These are phyloP conservation scores for Chiloscyllium plagiosum DNA, from an alignment of 2,113 vertebrate genomes.

Conservation along the genomic window DNA sequence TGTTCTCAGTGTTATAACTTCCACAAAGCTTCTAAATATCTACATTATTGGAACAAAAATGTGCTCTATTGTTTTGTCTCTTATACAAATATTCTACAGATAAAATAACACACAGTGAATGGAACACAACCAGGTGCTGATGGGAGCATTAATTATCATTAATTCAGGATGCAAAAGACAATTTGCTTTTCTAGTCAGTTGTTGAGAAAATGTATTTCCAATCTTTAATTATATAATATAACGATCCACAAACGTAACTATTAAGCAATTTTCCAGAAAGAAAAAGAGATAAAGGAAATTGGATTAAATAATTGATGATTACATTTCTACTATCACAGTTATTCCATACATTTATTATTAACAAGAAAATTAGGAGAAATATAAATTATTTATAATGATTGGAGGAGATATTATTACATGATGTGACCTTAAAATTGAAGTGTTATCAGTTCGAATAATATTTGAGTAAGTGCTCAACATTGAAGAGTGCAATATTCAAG, in stretches of 20 bases:
- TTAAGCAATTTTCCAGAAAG: not conserved
- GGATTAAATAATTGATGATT: slow-evolving; percentile 13
- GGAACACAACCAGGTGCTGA: not conserved
- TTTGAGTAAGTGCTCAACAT: not conserved
- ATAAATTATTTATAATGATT: not conserved
- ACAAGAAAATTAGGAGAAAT: not conserved
- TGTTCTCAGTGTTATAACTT: not conserved
- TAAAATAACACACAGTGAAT: not conserved
- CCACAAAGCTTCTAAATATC: not conserved
- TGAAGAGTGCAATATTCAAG: not conserved
- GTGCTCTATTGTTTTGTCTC: not conserved
- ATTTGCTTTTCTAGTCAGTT: not conserved
- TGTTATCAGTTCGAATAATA: not conserved
- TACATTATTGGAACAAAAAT: not conserved
- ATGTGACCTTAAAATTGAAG: not conserved
- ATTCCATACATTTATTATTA: not conserved
- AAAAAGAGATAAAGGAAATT: not conserved
- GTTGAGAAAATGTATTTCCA: not conserved
- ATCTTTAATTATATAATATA: not conserved
- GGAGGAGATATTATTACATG: not conserved
- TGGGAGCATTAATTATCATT: not conserved
- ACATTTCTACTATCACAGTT: not conserved
- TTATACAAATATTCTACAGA: not conserved
- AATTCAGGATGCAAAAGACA: not conserved
- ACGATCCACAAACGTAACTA: not conserved